phyloP scores from a whole-genome alignment of 1,140 invertebrate species.

The Trachymyrmex cornetzi region DNA sequence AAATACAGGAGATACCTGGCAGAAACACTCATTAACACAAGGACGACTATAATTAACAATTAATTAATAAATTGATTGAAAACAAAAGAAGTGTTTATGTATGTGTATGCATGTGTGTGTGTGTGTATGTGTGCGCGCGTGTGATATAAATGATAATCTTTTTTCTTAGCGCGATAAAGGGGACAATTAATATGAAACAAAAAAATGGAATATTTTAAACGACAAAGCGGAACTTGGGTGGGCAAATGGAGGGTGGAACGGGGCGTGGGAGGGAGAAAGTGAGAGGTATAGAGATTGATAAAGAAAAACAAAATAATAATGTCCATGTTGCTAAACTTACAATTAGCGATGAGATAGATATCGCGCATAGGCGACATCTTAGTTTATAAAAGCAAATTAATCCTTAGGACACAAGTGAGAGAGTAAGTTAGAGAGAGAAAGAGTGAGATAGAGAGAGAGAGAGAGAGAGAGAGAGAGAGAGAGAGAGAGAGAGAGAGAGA shows the following conservation, averaged over 20 bases:
- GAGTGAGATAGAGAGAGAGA: constrained; percentile 5
- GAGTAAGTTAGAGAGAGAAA: neutral
- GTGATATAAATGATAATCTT: constrained; percentile 62
- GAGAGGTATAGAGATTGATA: constrained; percentile 20
- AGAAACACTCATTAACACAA: constrained; percentile 31
- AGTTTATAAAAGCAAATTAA: constrained; percentile 71
- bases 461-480: constrained; percentile 11
- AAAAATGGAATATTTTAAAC: constrained; percentile 74
- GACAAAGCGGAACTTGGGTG: neutral
- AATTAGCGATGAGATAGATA: constrained; percentile 75
- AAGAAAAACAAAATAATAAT: constrained; percentile 73
- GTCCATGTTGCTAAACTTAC: constrained; percentile 80
- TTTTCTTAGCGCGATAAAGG: constrained; percentile 69
- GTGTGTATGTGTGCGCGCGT: neutral
- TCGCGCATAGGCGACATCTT: constrained; percentile 71
- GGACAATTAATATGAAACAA: constrained; percentile 54
- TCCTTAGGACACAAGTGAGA: constrained; percentile 61
- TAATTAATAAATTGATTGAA: constrained; percentile 26
- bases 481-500: neutral
- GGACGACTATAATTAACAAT: constrained; percentile 25
- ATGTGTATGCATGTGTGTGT: neutral
- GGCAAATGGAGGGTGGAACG: neutral
- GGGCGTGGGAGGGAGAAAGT: neutral
- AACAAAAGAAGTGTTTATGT: constrained; percentile 13
- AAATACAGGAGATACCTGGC: neutral